Conservation (phyloP, 1,140 invertebrate species). For the Apis dorsata region DNA sequence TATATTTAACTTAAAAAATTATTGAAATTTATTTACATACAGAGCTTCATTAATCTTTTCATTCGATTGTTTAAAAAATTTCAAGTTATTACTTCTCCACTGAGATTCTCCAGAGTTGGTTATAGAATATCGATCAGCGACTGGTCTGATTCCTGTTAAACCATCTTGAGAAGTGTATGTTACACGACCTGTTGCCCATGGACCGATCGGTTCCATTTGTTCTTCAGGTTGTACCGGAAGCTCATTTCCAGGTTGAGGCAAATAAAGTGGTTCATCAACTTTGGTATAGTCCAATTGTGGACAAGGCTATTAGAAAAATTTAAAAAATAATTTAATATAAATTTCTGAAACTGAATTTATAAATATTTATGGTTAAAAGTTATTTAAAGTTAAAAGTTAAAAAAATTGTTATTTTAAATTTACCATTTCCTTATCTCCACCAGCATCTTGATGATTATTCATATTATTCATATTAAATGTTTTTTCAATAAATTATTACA, state of each 20-base stretch:
- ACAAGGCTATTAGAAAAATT: conserved; percentile 14
- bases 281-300: conserved; percentile 39
- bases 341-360: neutral
- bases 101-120: conserved; percentile 85
- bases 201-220: conserved; percentile 81
- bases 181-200: conserved; percentile 85
- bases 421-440: neutral
- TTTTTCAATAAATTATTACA: neutral
- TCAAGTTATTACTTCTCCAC: conserved; percentile 64
- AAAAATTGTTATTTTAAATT: conserved; percentile 3
- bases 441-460: neutral
- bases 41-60: conserved; percentile 60
- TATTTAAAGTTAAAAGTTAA: neutral
- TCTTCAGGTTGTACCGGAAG: conserved; percentile 74
- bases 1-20: neutral
- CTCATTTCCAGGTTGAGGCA: conserved; percentile 81
- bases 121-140: conserved; percentile 87
- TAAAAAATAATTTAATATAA: neutral
- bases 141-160: conserved; percentile 85
- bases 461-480: conserved; percentile 16
- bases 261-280: conserved; percentile 75
- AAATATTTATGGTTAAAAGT: no score
- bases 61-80: conserved; percentile 56
- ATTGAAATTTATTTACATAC: conserved; percentile 39
- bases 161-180: conserved; percentile 85